Conservation (phyloP, 1,140 invertebrate genomes). For the Drosophila kurseongensis region DNA sequence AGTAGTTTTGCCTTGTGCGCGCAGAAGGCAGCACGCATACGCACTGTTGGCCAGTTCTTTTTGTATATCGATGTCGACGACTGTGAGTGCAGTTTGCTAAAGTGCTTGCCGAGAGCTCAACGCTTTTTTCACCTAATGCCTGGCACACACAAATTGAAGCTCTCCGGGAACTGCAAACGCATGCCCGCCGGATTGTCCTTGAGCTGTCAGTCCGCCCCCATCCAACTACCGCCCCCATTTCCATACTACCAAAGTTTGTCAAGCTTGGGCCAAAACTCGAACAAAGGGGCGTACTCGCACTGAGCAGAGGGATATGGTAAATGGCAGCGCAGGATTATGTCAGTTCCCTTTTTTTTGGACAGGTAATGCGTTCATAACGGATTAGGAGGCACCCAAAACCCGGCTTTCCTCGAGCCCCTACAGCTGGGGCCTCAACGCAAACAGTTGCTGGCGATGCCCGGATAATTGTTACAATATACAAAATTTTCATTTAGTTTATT, state of each 20-base stretch:
- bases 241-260: conserved; percentile 20
- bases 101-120: conserved; percentile 45
- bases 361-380: conserved; percentile 38
- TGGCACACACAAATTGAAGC: conserved; percentile 53
- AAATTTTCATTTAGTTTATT: conserved; percentile 73
- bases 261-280: not conserved
- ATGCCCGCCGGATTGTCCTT: conserved; percentile 49
- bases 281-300: conserved; percentile 6
- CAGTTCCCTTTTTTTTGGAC: conserved; percentile 9
- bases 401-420: conserved; percentile 2
- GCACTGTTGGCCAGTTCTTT: conserved; percentile 52
- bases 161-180: conserved; percentile 40
- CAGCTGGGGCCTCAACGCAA: conserved; percentile 18
- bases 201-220: conserved; percentile 18
- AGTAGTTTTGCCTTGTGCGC: conserved; percentile 18
- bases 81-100: conserved; percentile 39
- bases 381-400: conserved; percentile 8
- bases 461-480: conserved; percentile 79
- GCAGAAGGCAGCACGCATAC: conserved; percentile 41
- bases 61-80: conserved; percentile 44
- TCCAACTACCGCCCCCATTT: conserved; percentile 8
- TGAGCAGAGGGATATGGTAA: not conserved
- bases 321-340: conserved; percentile 17
- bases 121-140: conserved; percentile 42
- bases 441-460: conserved; percentile 41